These are phyloP conservation scores for Biston stratarius DNA, from an alignment of 2,888 invertebrate species.

Conservation along the genomic window DNA sequence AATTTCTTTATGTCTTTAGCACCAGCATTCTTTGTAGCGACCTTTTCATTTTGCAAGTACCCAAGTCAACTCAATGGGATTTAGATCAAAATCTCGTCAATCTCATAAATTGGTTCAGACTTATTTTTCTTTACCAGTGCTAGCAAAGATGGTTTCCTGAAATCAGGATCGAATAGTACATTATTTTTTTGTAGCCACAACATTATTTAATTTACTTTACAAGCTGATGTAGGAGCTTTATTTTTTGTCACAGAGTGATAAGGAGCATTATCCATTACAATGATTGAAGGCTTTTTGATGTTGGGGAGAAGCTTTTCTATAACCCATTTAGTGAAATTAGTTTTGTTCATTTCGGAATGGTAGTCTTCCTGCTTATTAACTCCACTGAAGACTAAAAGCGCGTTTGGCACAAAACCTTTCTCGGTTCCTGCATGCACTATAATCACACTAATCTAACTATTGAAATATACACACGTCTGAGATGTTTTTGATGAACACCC, in stretches of 20 bases:
- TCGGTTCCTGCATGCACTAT: background rate
- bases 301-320: background rate
- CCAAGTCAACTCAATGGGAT: too few relatives aligned
- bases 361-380: background rate
- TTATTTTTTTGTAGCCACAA: background rate
- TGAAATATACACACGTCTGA: too few relatives aligned
- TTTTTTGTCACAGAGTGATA: constrained; percentile 7
- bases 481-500: too few relatives aligned
- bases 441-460: background rate
- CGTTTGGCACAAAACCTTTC: background rate
- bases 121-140: too few relatives aligned
- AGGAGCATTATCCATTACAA: constrained; percentile 1
- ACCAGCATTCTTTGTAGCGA: too few relatives aligned
- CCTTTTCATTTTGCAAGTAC: too few relatives aligned
- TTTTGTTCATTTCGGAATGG: constrained; percentile 7
- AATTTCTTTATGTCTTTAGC: too few relatives aligned
- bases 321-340: constrained; percentile 10
- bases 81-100: too few relatives aligned
- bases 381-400: background rate
- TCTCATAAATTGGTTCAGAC: too few relatives aligned
- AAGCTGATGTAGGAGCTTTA: constrained; percentile 8
- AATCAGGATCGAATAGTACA: background rate
- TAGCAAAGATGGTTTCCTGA: background rate
- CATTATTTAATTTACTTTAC: constrained; percentile 6
- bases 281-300: constrained; percentile 1